These are phyloP conservation scores for Zaprionus africanus DNA, from an alignment of 1,140 invertebrate species.

Conservation along the genomic window DNA sequence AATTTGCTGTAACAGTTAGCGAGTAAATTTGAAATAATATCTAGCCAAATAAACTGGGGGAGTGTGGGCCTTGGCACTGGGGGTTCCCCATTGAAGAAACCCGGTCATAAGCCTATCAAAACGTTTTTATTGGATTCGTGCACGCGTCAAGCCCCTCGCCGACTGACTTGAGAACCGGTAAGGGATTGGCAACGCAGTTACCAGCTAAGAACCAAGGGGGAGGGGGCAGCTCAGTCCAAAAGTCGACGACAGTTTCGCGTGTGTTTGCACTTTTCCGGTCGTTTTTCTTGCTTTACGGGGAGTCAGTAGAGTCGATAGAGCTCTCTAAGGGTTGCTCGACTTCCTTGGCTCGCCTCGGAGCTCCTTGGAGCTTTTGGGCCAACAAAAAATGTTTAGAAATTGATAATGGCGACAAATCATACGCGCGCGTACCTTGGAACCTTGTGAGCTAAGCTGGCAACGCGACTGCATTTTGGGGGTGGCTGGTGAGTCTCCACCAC, in stretches of 20 bases:
- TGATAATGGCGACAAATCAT: constrained; percentile 80
- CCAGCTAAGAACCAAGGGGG: background rate
- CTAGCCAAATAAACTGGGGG: constrained; percentile 52
- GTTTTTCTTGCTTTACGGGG: constrained; percentile 62
- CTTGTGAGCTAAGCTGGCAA: constrained; percentile 20
- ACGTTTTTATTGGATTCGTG: constrained; percentile 71
- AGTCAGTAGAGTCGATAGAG: background rate
- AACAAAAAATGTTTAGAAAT: constrained; percentile 60
- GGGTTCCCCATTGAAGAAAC: constrained; percentile 20
- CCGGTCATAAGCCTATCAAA: constrained; percentile 74
- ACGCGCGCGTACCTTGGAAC: constrained; percentile 47
- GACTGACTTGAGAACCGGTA: background rate
- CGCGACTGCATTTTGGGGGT: constrained; percentile 49
- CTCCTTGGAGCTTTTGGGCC: constrained; percentile 49
- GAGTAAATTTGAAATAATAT: constrained; percentile 69
- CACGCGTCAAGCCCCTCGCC: constrained; percentile 51
- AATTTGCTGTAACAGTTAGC: constrained; percentile 69
- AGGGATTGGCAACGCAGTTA: constrained; percentile 6
- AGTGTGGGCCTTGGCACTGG: constrained; percentile 3
- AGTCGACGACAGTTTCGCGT: constrained; percentile 72
- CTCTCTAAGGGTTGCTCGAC: constrained; percentile 1
- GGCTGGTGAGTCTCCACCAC: constrained; percentile 30
- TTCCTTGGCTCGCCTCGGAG: constrained; percentile 11
- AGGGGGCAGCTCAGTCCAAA: background rate
- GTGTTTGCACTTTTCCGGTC: constrained; percentile 79